Evolutionary conservation across 2,888 invertebrate species (phyloP).

Genomic region (Megastigmus dorsalis): DNA sequence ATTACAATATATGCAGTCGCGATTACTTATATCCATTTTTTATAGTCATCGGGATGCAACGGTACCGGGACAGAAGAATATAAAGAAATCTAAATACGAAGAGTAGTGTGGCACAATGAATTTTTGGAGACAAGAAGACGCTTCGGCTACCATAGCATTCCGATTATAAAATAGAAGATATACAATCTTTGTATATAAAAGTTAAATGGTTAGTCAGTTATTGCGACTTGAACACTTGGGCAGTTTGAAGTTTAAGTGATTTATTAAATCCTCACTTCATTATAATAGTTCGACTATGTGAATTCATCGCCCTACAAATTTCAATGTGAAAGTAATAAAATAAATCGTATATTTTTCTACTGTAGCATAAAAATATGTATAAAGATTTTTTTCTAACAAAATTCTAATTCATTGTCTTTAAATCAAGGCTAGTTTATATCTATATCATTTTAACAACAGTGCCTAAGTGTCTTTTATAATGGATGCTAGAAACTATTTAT

Average conservation of each 20-base stretch:
- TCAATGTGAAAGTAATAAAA: neutral
- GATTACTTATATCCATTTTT: neutral
- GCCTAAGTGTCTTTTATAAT: neutral
- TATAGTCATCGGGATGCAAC: slow-evolving; percentile 12
- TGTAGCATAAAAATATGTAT: neutral
- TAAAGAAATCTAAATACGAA: neutral
- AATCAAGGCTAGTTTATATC: neutral
- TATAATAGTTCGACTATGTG: neutral
- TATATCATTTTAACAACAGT: neutral
- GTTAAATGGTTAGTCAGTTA: slow-evolving; percentile 35
- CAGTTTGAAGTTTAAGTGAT: slow-evolving; percentile 44
- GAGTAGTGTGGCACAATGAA: no score
- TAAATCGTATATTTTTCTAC: neutral
- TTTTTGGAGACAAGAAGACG: neutral
- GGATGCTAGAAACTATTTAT: neutral
- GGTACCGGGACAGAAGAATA: neutral
- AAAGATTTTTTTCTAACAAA: neutral
- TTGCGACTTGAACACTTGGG: slow-evolving; percentile 51
- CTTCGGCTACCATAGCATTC: slow-evolving; percentile 7
- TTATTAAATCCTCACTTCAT: slow-evolving; percentile 19
- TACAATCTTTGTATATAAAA: slow-evolving; percentile 28
- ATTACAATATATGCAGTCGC: slow-evolving; percentile 22
- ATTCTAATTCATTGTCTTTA: no score
- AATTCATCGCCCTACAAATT: neutral
- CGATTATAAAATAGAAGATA: slow-evolving; percentile 20